Evolutionary conservation across 2,888 invertebrate species (phyloP).

Genomic region (Cantharis nigra): DNA sequence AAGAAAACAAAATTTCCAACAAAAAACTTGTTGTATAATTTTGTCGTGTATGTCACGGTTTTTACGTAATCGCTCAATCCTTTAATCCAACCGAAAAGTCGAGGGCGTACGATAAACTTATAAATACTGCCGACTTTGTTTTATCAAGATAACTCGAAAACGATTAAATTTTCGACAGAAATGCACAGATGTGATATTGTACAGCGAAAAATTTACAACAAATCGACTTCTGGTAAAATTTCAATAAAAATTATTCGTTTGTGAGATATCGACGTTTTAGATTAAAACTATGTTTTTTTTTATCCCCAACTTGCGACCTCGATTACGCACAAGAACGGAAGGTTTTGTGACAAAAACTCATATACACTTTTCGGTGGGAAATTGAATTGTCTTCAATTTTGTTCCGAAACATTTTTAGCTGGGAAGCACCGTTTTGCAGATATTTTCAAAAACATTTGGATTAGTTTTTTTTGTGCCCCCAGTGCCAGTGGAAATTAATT

Average conservation of each 20-base stretch:
- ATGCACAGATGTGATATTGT: no score
- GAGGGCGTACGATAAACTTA: not conserved
- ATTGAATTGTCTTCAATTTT: no score
- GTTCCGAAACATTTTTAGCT: no score
- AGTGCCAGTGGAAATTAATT: not conserved
- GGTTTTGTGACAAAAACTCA: not conserved
- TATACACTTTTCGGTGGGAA: no score
- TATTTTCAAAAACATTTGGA: no score
- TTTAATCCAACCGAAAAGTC: not conserved
- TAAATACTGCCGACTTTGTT: not conserved
- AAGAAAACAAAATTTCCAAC: not conserved
- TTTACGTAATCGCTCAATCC: not conserved
- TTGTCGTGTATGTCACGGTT: not conserved
- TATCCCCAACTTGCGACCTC: not conserved
- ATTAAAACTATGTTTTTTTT: no score
- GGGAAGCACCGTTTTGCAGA: no score
- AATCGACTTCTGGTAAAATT: no score
- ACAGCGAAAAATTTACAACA: no score
- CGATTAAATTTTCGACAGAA: not conserved
- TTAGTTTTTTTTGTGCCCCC: no score
- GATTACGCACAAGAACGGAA: not conserved
- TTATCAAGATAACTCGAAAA: not conserved
- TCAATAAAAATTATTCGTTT: no score
- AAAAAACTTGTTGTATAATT: not conserved
- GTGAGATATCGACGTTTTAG: not conserved